Conservation (phyloP, 1,140 invertebrate species). For the Hestina assimilis region DNA sequence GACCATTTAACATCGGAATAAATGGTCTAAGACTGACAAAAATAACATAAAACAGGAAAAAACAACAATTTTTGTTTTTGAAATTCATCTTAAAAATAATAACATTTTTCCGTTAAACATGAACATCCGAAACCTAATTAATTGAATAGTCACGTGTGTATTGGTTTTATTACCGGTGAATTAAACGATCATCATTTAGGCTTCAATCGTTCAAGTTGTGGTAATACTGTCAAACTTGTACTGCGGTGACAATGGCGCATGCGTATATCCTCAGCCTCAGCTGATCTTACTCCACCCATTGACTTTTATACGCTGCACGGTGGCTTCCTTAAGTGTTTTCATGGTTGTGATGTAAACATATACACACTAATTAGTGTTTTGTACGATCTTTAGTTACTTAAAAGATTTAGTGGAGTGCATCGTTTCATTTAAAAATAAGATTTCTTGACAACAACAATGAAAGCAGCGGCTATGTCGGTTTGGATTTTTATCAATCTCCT, state of each 20-base stretch:
- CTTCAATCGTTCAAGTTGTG: no score
- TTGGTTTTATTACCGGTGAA: no score
- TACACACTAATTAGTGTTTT: background rate
- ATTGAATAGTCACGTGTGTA: no score
- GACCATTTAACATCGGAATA: no score
- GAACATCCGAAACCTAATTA: no score
- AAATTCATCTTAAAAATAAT: no score
- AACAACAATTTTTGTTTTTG: no score
- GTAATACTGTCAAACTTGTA: no score
- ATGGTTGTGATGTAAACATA: slow-evolving; percentile 13
- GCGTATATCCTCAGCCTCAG: slow-evolving; percentile 34
- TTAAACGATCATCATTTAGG: no score
- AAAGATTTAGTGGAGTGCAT: background rate
- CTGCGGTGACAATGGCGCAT: slow-evolving; percentile 21
- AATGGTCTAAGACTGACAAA: no score
- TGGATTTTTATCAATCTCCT: slow-evolving; percentile 85
- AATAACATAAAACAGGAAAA: no score
- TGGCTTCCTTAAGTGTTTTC: slow-evolving; percentile 11
- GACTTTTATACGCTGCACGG: slow-evolving; percentile 21
- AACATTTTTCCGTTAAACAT: no score
- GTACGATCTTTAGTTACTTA: slow-evolving; percentile 3
- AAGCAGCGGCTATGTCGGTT: slow-evolving; percentile 81
- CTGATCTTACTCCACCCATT: slow-evolving; percentile 52
- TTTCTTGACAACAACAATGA: slow-evolving; percentile 64
- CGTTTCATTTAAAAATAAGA: background rate